Evolutionary conservation across 2,888 invertebrate species (phyloP).

Genomic region (Eurois occulta): DNA sequence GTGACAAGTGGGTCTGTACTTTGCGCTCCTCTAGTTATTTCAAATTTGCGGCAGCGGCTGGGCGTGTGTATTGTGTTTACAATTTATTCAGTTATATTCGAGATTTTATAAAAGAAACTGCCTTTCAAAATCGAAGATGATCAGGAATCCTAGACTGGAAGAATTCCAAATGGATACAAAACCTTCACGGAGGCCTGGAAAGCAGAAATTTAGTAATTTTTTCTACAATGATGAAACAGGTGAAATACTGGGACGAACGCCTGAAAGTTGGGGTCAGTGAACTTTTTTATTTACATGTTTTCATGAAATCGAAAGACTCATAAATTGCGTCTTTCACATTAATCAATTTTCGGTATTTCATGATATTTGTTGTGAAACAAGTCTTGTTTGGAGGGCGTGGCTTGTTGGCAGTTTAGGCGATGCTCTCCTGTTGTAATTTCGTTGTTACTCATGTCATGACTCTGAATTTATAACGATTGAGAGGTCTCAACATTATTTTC

Average conservation of each 20-base stretch:
- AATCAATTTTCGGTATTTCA: not conserved
- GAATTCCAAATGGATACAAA: slow-evolving; percentile 85
- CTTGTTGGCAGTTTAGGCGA: slow-evolving; percentile 31
- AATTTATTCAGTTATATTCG: slow-evolving; percentile 50
- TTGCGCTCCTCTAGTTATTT: slow-evolving; percentile 55
- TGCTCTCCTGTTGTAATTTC: not conserved
- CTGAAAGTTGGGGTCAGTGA: slow-evolving; percentile 89
- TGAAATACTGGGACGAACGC: slow-evolving; percentile 86
- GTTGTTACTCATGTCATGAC: not conserved
- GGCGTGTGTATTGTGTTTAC: slow-evolving; percentile 58
- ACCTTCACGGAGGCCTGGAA: slow-evolving; percentile 69
- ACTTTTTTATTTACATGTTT: slow-evolving; percentile 49
- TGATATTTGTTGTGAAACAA: slow-evolving; percentile 1
- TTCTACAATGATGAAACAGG: slow-evolving; percentile 86
- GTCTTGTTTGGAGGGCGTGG: slow-evolving; percentile 59
- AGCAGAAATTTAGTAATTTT: slow-evolving; percentile 73
- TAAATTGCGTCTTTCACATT: not conserved
- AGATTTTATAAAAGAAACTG: slow-evolving; percentile 65
- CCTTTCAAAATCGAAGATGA: slow-evolving; percentile 70
- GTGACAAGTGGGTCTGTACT: not conserved
- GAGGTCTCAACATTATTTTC: not conserved
- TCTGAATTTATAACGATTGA: not conserved
- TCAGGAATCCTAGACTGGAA: slow-evolving; percentile 79
- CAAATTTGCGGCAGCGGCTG: slow-evolving; percentile 63
- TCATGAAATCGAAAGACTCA: slow-evolving; percentile 15